Evolutionary conservation across 2,797 vertebrate species (phyloP).

Genomic region (Sebastes variabilis): DNA sequence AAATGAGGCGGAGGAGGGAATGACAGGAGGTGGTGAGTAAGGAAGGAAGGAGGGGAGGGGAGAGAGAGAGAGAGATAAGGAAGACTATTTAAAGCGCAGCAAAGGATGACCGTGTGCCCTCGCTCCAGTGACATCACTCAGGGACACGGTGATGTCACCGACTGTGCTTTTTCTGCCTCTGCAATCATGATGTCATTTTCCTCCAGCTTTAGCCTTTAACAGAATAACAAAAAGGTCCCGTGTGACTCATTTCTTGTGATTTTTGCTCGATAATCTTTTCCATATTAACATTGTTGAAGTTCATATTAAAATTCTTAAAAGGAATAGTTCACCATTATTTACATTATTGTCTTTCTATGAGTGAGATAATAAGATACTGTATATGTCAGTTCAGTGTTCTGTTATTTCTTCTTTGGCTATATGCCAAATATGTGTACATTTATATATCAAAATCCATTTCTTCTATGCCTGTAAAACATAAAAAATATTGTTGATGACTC

Average conservation of each 20-base stretch:
- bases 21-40: conserved; percentile 31
- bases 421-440: background rate
- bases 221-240: background rate
- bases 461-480: background rate
- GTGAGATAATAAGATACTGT: background rate
- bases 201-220: background rate
- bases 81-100: conserved; percentile 59
- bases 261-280: background rate
- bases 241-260: background rate
- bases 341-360: background rate
- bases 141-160: conserved; percentile 53
- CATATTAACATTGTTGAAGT: background rate
- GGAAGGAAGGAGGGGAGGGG: background rate
- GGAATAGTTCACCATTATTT: background rate
- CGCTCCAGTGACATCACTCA: conserved; percentile 60
- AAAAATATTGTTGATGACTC: background rate
- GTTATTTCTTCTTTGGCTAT: background rate
- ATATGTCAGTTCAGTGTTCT: background rate
- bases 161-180: background rate
- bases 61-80: conserved; percentile 26
- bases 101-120: conserved; percentile 44
- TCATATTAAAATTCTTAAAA: background rate
- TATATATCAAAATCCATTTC: background rate
- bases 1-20: conserved; percentile 23
- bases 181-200: conserved; percentile 7